Percentiles rank a stretch among this genome's conserved stretches.
Evolutionary conservation across 2,113 vertebrate species (phyloP).

Genomic region (Atherinomorus stipes): DNA sequence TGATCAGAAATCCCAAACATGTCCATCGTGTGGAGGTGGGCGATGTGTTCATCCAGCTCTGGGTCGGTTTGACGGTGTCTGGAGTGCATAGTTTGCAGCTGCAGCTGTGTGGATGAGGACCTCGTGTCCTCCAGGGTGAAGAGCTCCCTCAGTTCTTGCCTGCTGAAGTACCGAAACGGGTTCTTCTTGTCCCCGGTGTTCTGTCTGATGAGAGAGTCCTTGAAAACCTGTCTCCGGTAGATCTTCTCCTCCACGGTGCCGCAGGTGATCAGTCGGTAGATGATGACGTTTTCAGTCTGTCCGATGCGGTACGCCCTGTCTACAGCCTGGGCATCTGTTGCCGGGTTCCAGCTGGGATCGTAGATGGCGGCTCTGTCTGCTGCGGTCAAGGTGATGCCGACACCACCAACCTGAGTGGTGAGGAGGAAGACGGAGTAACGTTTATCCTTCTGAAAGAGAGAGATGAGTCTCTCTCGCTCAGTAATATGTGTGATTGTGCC

Average conservation of each 20-base stretch:
- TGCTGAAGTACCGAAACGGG: constrained; percentile 93
- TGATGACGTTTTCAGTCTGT: constrained; percentile 91
- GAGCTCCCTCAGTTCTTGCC: constrained; percentile 93
- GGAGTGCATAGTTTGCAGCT: constrained; percentile 90
- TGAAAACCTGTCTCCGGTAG: constrained; percentile 94
- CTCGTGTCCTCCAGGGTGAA: constrained; percentile 88
- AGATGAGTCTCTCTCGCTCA: constrained; percentile 89
- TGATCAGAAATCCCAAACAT: constrained; percentile 97
- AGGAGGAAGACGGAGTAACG: constrained; percentile 90
- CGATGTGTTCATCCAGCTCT: constrained; percentile 89
- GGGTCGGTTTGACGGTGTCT: constrained; percentile 85
- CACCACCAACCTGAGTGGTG: constrained; percentile 94
- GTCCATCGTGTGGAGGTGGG: constrained; percentile 85
- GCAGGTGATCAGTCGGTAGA: constrained; percentile 95
- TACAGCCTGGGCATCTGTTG: constrained; percentile 95
- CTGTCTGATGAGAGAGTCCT: constrained; percentile 94
- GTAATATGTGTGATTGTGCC: constrained; percentile 87
- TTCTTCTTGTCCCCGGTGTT: constrained; percentile 96
- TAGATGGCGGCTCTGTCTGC: constrained; percentile 94
- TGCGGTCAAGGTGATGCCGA: constrained; percentile 93
- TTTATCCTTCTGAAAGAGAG: constrained; percentile 86
- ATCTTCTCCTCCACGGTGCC: constrained; percentile 97
- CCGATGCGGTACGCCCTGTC: constrained; percentile 95
- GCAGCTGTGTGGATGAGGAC: constrained; percentile 89
- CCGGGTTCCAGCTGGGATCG: constrained; percentile 98